phyloP scores from a whole-genome alignment of 2,797 vertebrate species.

The Oreochromis mossambicus region DNA sequence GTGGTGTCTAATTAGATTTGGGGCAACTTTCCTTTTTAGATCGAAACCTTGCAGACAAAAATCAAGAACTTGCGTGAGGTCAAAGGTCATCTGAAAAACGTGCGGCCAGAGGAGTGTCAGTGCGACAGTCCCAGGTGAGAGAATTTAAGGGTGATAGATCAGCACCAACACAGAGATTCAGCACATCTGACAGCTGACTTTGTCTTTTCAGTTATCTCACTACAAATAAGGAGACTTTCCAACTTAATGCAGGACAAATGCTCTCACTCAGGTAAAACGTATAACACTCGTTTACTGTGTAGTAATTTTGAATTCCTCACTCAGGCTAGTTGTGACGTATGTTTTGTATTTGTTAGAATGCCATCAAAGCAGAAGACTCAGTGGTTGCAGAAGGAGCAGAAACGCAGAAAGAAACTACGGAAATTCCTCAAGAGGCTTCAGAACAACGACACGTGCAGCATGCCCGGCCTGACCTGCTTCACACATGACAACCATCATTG shows the following conservation, averaged over 20 bases:
- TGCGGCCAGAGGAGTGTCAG: slow-evolving; percentile 93
- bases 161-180: neutral
- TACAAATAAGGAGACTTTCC: slow-evolving; percentile 81
- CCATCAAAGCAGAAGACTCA: slow-evolving; percentile 82
- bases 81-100: slow-evolving; percentile 93
- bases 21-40: slow-evolving; percentile 69
- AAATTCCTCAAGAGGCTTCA: slow-evolving; percentile 94
- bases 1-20: neutral
- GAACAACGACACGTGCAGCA: slow-evolving; percentile 97
- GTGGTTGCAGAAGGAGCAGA: slow-evolving; percentile 91
- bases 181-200: neutral
- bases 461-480: slow-evolving; percentile 98
- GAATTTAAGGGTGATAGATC: neutral
- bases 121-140: slow-evolving; percentile 86
- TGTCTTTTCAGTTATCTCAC: slow-evolving; percentile 77
- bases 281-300: neutral
- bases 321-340: neutral
- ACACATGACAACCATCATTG: slow-evolving; percentile 99
- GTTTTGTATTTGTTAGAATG: slow-evolving; percentile 29
- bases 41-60: slow-evolving; percentile 98
- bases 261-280: slow-evolving; percentile 82
- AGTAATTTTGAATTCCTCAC: neutral
- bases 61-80: slow-evolving; percentile 98
- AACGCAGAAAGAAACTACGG: slow-evolving; percentile 91
- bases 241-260: slow-evolving; percentile 73